phyloP scores from a whole-genome alignment of 1,140 invertebrate species.

The Calephelis virginiensis region DNA sequence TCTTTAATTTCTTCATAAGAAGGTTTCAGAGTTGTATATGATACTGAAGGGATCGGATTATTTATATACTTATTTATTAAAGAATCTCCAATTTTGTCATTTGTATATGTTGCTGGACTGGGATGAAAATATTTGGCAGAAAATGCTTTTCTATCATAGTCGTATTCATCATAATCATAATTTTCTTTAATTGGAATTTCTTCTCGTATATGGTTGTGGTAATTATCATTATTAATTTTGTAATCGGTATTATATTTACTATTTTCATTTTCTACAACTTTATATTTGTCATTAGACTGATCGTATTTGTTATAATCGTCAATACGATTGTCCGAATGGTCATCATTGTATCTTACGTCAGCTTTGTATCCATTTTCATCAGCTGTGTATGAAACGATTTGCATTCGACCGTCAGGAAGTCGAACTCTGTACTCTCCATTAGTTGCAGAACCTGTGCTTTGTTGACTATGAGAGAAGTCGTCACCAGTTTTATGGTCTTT shows the following conservation, averaged over 20 bases:
- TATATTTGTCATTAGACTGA: slow-evolving; percentile 31
- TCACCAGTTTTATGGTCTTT: slow-evolving; percentile 78
- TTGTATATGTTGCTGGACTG: background rate
- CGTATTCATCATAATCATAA: slow-evolving; percentile 20
- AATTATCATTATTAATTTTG: slow-evolving; percentile 18
- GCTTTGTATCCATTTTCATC: slow-evolving; percentile 80
- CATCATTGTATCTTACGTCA: slow-evolving; percentile 76
- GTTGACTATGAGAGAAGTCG: slow-evolving; percentile 79
- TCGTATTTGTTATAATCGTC: slow-evolving; percentile 28
- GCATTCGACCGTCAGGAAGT: slow-evolving; percentile 86
- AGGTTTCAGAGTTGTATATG: slow-evolving; percentile 44
- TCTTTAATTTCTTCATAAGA: slow-evolving; percentile 51
- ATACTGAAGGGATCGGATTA: slow-evolving; percentile 26
- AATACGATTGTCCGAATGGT: slow-evolving; percentile 20
- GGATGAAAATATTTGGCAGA: background rate
- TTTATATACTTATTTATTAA: slow-evolving; percentile 31
- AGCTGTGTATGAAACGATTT: slow-evolving; percentile 80
- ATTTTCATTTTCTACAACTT: slow-evolving; percentile 30
- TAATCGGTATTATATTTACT: slow-evolving; percentile 22
- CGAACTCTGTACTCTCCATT: slow-evolving; percentile 86
- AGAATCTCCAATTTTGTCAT: slow-evolving; percentile 33
- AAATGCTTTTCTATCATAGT: slow-evolving; percentile 21
- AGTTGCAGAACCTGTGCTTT: slow-evolving; percentile 72
- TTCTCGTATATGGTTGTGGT: slow-evolving; percentile 30
- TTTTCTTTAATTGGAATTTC: slow-evolving; percentile 42